A percentile compares a stretch with the other conserved stretches of the same genome.
Evolutionary conservation across 35 echinoderm and acorn worm species (phyloP).

Genomic region (Ptychodera flava): DNA sequence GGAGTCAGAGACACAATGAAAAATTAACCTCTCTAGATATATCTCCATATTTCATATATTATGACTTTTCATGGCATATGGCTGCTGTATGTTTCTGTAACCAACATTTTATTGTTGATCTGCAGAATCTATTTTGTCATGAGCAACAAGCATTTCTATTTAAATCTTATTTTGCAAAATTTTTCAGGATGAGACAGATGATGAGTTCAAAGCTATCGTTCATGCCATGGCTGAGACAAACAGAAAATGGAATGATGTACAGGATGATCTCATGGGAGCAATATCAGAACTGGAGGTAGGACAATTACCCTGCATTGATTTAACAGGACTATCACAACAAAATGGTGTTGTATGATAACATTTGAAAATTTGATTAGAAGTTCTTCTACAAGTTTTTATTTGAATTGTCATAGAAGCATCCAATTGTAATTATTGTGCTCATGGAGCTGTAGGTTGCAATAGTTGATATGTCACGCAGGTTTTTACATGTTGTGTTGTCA

Average conservation of each 20-base stretch:
- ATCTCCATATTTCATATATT: too few relatives aligned
- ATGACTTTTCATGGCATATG: too few relatives aligned
- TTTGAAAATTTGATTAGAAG: neutral
- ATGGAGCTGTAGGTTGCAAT: neutral
- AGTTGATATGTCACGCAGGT: neutral
- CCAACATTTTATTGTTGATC: too few relatives aligned
- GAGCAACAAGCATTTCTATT: too few relatives aligned
- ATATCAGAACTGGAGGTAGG: conserved; percentile 72
- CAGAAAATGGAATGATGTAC: conserved; percentile 34
- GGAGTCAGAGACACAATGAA: neutral
- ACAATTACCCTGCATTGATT: neutral
- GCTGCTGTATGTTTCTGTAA: too few relatives aligned
- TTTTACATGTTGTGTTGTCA: too few relatives aligned
- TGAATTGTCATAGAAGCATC: neutral
- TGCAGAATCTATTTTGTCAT: too few relatives aligned
- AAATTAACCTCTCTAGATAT: too few relatives aligned
- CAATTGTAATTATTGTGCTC: neutral
- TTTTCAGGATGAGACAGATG: conserved; percentile 35
- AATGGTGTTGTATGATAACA: neutral
- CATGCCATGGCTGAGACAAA: conserved; percentile 47
- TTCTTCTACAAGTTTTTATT: neutral
- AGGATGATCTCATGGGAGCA: conserved; percentile 60
- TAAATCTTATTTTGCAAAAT: too few relatives aligned
- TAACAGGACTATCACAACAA: neutral
- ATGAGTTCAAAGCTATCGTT: conserved; percentile 27